Evolutionary conservation across 2,888 invertebrate species (phyloP).

Genomic region (Kuschelorhynchus macadamiae): DNA sequence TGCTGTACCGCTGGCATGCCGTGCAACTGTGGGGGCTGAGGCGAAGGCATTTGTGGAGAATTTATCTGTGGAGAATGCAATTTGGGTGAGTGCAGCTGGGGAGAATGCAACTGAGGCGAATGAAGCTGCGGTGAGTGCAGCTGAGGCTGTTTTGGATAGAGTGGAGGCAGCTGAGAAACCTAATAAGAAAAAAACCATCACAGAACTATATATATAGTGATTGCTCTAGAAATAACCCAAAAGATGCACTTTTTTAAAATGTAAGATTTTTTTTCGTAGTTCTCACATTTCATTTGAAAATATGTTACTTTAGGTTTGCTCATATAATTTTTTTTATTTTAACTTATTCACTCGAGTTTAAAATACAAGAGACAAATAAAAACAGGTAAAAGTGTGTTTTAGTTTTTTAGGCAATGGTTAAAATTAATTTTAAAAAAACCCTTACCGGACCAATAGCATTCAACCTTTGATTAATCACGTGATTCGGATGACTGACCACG

Average conservation of each 20-base stretch:
- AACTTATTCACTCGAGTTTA: too few relatives aligned
- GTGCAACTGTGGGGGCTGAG: slow-evolving; percentile 47
- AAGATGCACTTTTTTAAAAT: too few relatives aligned
- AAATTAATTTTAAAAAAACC: too few relatives aligned
- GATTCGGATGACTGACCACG: slow-evolving; percentile 49
- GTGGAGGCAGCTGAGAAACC: slow-evolving; percentile 41
- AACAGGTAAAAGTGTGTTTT: too few relatives aligned
- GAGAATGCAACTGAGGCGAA: slow-evolving; percentile 40
- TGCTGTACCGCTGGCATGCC: slow-evolving; percentile 22
- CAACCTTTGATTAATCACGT: slow-evolving; percentile 46
- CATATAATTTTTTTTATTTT: too few relatives aligned
- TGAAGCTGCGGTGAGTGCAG: slow-evolving; percentile 30
- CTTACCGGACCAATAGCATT: slow-evolving; percentile 40
- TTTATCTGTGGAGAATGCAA: slow-evolving; percentile 40
- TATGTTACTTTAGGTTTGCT: too few relatives aligned
- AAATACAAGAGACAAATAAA: too few relatives aligned
- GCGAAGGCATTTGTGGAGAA: slow-evolving; percentile 52
- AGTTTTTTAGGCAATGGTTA: too few relatives aligned
- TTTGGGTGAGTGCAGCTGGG: slow-evolving; percentile 31
- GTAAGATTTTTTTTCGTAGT: too few relatives aligned
- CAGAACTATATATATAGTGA: background rate
- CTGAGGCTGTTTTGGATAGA: slow-evolving; percentile 45
- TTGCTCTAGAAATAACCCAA: too few relatives aligned
- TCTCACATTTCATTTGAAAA: too few relatives aligned
- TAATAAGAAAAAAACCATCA: slow-evolving; percentile 12